A percentile compares a stretch with the other conserved stretches of the same genome.
phyloP scores from a whole-genome alignment of 2,797 vertebrate genomes.

The Echeneis naucrates region DNA sequence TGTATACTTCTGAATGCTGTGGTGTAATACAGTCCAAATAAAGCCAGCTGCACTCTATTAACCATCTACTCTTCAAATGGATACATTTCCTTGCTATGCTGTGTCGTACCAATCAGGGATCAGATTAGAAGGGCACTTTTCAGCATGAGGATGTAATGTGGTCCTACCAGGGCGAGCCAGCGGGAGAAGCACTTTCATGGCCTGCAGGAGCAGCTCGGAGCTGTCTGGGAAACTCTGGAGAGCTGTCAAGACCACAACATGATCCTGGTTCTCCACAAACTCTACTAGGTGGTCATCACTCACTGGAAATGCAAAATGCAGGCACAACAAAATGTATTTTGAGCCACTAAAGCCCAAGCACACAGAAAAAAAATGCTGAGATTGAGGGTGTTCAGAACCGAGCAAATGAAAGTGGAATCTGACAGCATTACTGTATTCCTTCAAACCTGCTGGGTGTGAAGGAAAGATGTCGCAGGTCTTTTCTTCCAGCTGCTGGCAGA shows the following conservation, averaged over 20 bases:
- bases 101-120: background rate
- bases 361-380: background rate
- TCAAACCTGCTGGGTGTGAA: too few relatives aligned
- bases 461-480: too few relatives aligned
- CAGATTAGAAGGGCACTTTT: background rate
- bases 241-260: slow-evolving; percentile 86
- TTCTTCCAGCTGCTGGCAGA: too few relatives aligned
- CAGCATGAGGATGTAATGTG: rapidly evolving
- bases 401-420: background rate
- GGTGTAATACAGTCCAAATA: background rate
- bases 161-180: slow-evolving; percentile 90
- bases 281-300: slow-evolving; percentile 91
- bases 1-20: background rate
- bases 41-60: background rate
- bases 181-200: slow-evolving; percentile 88
- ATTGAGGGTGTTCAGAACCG: background rate
- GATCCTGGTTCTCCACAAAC: slow-evolving; percentile 95
- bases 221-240: slow-evolving; percentile 86
- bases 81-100: background rate
- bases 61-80: background rate
- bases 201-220: slow-evolving; percentile 87
- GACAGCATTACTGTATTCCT: too few relatives aligned
- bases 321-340: background rate
- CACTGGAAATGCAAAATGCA: slow-evolving; percentile 80
- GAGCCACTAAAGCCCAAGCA: background rate